Conservation (phyloP, 2,113 vertebrate species). For the Callipepla squamata region DNA sequence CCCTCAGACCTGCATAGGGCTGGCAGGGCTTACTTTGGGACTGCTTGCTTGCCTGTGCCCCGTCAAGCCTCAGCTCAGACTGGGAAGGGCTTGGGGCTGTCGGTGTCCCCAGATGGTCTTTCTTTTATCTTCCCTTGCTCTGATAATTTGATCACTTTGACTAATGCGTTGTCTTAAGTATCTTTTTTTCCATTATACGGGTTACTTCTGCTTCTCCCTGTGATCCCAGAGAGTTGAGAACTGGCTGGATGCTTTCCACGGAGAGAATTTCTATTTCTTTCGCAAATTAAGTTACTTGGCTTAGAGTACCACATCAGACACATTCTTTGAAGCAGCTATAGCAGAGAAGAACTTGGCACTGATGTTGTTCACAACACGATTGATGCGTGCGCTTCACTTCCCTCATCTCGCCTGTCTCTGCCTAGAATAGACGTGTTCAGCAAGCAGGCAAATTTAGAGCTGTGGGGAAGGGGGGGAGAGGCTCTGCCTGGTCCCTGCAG, state of each 20-base stretch:
- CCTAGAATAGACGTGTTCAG: constrained; percentile 22
- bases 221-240: background rate
- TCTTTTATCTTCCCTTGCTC: background rate
- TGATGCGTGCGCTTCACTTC: constrained; percentile 14
- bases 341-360: constrained; percentile 21
- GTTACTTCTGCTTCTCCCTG: background rate
- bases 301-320: background rate
- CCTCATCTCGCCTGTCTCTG: constrained; percentile 1
- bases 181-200: background rate
- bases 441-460: constrained; percentile 24
- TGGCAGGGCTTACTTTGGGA: background rate
- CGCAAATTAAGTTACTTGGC: background rate
- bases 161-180: accelerated
- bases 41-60: background rate
- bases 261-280: background rate
- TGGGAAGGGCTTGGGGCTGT: background rate
- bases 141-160: background rate
- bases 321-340: background rate
- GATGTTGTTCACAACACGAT: background rate
- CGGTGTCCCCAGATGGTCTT: background rate
- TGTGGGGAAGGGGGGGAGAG: background rate
- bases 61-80: background rate
- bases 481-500: constrained; percentile 27
- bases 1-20: background rate
- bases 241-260: background rate